Evolutionary conservation across 2,797 vertebrate species (phyloP), one percentile per base, ranked within the genome.

Genomic region (Sparus aurata): DNA sequence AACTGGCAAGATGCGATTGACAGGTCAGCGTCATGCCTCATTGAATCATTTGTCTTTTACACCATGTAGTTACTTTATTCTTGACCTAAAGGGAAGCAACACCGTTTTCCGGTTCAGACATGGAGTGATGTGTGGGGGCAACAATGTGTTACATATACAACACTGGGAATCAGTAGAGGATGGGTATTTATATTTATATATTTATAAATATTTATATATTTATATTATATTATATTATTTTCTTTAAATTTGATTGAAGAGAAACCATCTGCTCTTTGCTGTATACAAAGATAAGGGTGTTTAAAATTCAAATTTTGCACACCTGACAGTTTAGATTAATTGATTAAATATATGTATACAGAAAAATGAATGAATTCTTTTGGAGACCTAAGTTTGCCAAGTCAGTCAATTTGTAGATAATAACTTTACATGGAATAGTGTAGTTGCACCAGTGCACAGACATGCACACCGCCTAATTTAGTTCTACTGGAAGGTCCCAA

Each of bases 1-100:
- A 69, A 71, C 57, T 23, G 30, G 15, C 18, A 18, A 45, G 38
- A 41, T 69, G 27, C 81, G 79, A 88, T 69, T 77, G 82, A 82
- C 76, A 87, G 61, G 23, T 60, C 43, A 47, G 63, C 46, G 67
- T 64, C 63, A 57, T 52, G 64, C 74, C 61, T 85, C 58, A 78
- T 73, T 50, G 63, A 67, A 67, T 76, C 61, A 4, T 66, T 80
- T 76, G 61, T 46, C 38, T 38, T 75, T 80, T 84, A 59, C 23
- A 69, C 2, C 17, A 55, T 69, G 54, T 16, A 61, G 57, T 63
- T 50, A 54, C 58, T 59, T 58, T 62, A 66, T 43, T 46, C 46
- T 2, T n/a, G 47, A 72, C 53, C 65, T 58, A 2, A 25, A 67
- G 41, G 65, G 22, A 71, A 46, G 55, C 53, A 60, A 17, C 54